phyloP scores from a whole-genome alignment of 2,113 vertebrate genomes.

The Theropithecus gelada region DNA sequence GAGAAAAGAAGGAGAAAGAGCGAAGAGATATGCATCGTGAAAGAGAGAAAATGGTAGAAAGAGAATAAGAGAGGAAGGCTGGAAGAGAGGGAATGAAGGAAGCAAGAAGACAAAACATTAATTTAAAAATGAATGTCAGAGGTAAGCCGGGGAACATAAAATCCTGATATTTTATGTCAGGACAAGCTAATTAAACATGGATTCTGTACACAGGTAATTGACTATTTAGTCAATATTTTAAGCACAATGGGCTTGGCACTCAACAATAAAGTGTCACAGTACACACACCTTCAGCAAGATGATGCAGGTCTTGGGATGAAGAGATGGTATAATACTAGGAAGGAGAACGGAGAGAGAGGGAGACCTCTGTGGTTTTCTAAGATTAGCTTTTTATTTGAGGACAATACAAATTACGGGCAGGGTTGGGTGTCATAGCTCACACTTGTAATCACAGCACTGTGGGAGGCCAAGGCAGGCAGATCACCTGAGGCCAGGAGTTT shows the following conservation, averaged over 20 bases:
- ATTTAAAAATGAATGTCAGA: not conserved
- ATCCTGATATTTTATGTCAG: not conserved
- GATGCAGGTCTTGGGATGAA: not conserved
- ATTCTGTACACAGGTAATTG: too few relatives aligned
- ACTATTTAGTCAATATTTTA: not conserved
- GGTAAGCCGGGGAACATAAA: not conserved
- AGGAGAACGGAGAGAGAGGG: not conserved
- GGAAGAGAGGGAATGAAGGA: not conserved
- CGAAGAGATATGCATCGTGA: not conserved
- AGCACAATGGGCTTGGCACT: rapidly evolving
- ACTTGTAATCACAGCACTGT: too few relatives aligned
- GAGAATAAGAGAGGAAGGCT: not conserved
- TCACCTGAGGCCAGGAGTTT: too few relatives aligned
- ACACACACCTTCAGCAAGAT: rapidly evolving
- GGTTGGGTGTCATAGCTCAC: too few relatives aligned
- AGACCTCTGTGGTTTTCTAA: not conserved
- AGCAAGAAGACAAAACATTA: not conserved
- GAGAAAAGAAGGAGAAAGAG: not conserved
- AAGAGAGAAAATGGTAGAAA: not conserved
- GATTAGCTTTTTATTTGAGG: not conserved
- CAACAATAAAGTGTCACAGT: rapidly evolving
- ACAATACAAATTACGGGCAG: not conserved
- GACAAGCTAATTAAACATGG: not conserved
- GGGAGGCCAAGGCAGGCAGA: too few relatives aligned
- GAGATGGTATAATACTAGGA: rapidly evolving